phyloP scores from a whole-genome alignment of 2,797 vertebrate species.

The Crypturellus tataupa region DNA sequence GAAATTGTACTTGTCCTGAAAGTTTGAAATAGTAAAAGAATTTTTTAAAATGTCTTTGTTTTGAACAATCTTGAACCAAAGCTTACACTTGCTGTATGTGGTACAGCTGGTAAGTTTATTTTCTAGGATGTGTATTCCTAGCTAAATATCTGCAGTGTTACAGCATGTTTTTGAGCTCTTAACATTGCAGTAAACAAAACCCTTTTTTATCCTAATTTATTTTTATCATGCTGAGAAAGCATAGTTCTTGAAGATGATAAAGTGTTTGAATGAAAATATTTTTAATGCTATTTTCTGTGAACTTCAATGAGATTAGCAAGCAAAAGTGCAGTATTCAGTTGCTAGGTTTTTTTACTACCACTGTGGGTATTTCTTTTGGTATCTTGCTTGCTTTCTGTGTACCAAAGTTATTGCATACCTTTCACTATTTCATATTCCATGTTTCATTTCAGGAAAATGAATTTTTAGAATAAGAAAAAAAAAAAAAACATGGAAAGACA shows the following conservation, averaged over 20 bases:
- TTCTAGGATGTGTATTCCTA: too few species aligned
- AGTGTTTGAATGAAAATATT: background rate
- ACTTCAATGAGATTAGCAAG: background rate
- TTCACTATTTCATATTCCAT: background rate
- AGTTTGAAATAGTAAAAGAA: background rate
- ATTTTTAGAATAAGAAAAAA: background rate
- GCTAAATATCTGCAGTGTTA: background rate
- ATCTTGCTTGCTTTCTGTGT: background rate
- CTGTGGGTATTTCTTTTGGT: background rate
- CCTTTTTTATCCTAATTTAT: background rate
- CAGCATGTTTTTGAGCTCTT: background rate
- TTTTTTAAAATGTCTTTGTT: background rate
- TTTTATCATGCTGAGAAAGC: background rate
- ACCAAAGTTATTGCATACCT: background rate
- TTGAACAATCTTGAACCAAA: background rate
- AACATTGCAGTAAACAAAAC: background rate
- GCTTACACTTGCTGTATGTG: rapidly evolving
- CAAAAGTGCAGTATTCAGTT: background rate
- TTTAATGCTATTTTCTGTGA: background rate
- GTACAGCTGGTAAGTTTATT: background rate
- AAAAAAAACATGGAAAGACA: background rate
- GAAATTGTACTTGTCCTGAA: background rate
- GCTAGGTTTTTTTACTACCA: background rate
- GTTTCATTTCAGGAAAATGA: background rate
- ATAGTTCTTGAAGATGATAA: background rate